Conservation (phyloP, 2,797 vertebrate genomes). For the Neosilurus hyrtlii region DNA sequence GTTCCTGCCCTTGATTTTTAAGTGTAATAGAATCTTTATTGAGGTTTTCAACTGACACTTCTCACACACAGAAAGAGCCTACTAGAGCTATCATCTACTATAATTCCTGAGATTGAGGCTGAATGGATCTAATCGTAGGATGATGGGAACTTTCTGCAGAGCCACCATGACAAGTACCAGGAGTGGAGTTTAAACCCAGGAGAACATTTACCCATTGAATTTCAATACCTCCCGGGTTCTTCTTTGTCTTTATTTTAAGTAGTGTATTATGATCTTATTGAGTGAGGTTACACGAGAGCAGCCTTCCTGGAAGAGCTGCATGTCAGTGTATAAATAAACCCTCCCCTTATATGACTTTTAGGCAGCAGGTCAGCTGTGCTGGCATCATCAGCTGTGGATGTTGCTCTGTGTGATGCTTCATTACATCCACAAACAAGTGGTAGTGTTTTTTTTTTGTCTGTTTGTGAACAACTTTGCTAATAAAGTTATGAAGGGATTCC, state of each 20-base stretch:
- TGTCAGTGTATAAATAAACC: no score
- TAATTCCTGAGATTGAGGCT: not conserved
- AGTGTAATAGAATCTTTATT: not conserved
- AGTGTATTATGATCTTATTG: not conserved
- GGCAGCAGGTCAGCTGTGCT: no score
- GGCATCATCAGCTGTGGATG: no score
- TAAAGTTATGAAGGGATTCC: no score
- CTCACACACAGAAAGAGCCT: not conserved
- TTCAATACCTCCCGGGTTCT: not conserved
- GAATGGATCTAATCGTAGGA: not conserved
- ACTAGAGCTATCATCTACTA: not conserved
- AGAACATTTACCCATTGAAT: not conserved
- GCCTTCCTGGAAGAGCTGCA: no score
- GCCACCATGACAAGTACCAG: not conserved
- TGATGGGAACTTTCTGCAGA: not conserved
- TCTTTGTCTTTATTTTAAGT: not conserved
- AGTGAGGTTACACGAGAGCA: no score
- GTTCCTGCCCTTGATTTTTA: not conserved
- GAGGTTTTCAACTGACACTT: not conserved
- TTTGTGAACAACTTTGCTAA: no score
- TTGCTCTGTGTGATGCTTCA: no score
- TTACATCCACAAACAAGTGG: no score
- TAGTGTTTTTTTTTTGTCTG: no score
- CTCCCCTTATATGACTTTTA: no score
- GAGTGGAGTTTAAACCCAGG: not conserved